These are phyloP conservation scores for Penaeus monodon DNA, from an alignment of 2,888 invertebrate species.

Conservation along the genomic window DNA sequence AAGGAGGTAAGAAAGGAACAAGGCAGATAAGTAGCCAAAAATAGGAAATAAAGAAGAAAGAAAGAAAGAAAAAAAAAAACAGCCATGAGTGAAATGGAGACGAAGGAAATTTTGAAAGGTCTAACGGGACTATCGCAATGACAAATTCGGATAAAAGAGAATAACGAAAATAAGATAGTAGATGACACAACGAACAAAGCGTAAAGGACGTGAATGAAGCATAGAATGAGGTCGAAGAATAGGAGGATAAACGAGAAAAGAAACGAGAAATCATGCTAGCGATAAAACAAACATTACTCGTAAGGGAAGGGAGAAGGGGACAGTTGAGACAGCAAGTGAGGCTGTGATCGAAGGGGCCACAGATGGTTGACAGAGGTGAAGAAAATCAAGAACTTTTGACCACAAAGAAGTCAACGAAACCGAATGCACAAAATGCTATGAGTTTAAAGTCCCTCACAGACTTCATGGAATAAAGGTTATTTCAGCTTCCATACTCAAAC, in stretches of 20 bases:
- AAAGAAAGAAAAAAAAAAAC: not conserved
- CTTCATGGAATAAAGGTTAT: conserved; percentile 18
- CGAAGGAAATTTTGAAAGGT: too few species aligned
- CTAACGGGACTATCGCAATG: too few species aligned
- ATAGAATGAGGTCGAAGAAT: not conserved
- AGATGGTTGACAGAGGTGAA: too few species aligned
- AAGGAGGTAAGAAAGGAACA: not conserved
- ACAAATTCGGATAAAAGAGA: too few species aligned
- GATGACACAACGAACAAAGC: not conserved
- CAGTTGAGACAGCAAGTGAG: too few species aligned
- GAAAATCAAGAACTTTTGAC: too few species aligned
- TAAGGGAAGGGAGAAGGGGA: too few species aligned
- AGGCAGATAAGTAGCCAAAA: not conserved
- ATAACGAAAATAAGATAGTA: not conserved
- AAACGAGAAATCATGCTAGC: not conserved
- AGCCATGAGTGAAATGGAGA: not conserved
- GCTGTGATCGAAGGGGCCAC: not conserved
- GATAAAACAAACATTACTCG: too few species aligned
- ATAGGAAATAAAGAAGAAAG: not conserved
- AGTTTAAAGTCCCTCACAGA: conserved; percentile 19
- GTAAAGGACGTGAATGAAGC: not conserved
- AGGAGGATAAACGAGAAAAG: not conserved
- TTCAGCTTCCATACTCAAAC: conserved; percentile 33
- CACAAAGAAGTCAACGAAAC: not conserved
- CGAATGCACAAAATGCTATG: conserved; percentile 9